These are phyloP conservation scores for Drosophila koepferae DNA, from an alignment of 2,888 invertebrate genomes.

Conservation along the genomic window DNA sequence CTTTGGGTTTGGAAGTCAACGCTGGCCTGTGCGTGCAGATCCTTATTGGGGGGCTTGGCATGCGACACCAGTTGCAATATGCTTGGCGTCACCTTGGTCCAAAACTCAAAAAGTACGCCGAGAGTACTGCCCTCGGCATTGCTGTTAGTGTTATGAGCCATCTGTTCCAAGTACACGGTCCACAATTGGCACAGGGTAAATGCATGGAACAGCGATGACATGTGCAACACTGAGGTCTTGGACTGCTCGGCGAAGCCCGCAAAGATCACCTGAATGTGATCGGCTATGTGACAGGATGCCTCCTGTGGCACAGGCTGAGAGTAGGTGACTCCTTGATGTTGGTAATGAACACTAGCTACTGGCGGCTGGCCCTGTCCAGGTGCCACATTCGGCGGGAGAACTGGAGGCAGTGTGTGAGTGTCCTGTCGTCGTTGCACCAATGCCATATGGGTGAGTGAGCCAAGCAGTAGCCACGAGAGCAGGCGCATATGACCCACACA, in stretches of 20 bases:
- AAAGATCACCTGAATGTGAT: slow-evolving; percentile 97
- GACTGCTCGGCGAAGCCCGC: slow-evolving; percentile 98
- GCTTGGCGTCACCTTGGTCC: slow-evolving; percentile 98
- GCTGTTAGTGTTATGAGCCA: slow-evolving; percentile 89
- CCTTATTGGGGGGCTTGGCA: slow-evolving; percentile 92
- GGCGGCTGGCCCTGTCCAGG: slow-evolving; percentile 46
- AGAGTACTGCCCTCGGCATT: slow-evolving; percentile 91
- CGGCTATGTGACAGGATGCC: slow-evolving; percentile 97
- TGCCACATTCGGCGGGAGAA: slow-evolving; percentile 52
- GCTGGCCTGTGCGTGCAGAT: slow-evolving; percentile 44
- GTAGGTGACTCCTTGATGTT: slow-evolving; percentile 83
- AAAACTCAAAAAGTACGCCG: slow-evolving; percentile 97
- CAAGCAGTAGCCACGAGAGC: slow-evolving; percentile 97
- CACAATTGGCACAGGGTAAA: slow-evolving; percentile 99
- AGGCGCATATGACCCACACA: slow-evolving; percentile 97
- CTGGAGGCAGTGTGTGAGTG: slow-evolving; percentile 62
- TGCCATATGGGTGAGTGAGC: slow-evolving; percentile 95
- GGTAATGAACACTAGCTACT: slow-evolving; percentile 70
- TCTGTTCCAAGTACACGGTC: slow-evolving; percentile 98
- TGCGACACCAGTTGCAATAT: slow-evolving; percentile 96
- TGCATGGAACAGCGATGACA: slow-evolving; percentile 98
- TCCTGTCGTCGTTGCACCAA: slow-evolving; percentile 85
- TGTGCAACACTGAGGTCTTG: slow-evolving; percentile 95
- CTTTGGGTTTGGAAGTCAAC: slow-evolving; percentile 65
- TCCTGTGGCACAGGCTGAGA: slow-evolving; percentile 97